A percentile compares a stretch with the other conserved stretches of the same genome.
phyloP scores from a whole-genome alignment of 2,888 invertebrate species.

The Pheosia gnoma region DNA sequence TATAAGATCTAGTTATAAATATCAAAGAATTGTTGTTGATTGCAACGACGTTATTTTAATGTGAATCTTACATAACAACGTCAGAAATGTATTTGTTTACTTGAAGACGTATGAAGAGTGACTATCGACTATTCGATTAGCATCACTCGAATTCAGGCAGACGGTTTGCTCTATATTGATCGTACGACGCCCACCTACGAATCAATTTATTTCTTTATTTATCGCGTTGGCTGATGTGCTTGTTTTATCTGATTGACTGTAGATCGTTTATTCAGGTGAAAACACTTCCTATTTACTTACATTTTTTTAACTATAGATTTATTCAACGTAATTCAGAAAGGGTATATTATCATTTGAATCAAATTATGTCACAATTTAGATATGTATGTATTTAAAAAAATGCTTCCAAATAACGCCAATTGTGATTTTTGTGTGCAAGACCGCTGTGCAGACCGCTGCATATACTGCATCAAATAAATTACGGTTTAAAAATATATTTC shows the following conservation, averaged over 20 bases:
- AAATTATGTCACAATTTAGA: too few species aligned
- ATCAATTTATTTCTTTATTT: slow-evolving; percentile 39
- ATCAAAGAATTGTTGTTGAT: too few species aligned
- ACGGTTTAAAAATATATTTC: too few species aligned
- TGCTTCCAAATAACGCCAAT: too few species aligned
- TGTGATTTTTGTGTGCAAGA: too few species aligned
- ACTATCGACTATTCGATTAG: slow-evolving; percentile 42
- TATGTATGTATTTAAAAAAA: too few species aligned
- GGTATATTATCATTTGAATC: too few species aligned
- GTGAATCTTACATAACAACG: slow-evolving; percentile 26
- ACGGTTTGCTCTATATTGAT: slow-evolving; percentile 46
- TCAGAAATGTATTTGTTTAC: slow-evolving; percentile 51
- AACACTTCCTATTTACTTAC: slow-evolving; percentile 9
- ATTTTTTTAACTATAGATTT: neutral
- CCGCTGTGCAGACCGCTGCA: too few species aligned
- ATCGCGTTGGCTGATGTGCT: slow-evolving; percentile 14
- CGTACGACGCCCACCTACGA: slow-evolving; percentile 49
- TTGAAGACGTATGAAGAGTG: slow-evolving; percentile 53
- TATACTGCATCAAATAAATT: too few species aligned
- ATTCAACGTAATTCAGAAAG: too few species aligned
- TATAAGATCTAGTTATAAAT: too few species aligned
- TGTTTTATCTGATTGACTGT: slow-evolving; percentile 12
- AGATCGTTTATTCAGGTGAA: slow-evolving; percentile 7
- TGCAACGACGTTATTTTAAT: neutral
- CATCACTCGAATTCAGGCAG: slow-evolving; percentile 31